A percentile compares a stretch with the other conserved stretches of the same genome.
phyloP scores from a whole-genome alignment of 2,113 vertebrate species.

The Hippocampus mohnikei region DNA sequence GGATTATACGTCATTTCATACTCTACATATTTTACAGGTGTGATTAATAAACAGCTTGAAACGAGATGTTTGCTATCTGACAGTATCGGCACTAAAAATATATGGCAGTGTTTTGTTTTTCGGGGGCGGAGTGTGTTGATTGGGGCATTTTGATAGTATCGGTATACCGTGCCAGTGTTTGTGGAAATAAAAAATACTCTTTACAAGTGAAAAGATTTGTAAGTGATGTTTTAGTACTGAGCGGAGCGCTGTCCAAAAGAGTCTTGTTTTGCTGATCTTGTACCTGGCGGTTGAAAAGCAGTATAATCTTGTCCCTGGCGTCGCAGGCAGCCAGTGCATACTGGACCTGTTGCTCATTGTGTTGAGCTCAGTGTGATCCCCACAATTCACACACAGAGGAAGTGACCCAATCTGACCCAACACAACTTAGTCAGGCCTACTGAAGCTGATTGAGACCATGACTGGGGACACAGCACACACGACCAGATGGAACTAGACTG shows the following conservation, averaged over 20 bases:
- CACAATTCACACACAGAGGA: slow-evolving; percentile 54
- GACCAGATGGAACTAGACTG: slow-evolving; percentile 45
- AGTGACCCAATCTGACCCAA: slow-evolving; percentile 55
- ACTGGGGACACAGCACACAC: slow-evolving; percentile 25
- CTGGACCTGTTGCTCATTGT: slow-evolving; percentile 52
- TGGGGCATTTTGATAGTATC: too few relatives aligned
- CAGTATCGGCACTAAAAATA: too few relatives aligned
- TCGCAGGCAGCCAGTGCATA: slow-evolving; percentile 32
- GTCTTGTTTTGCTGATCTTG: neutral
- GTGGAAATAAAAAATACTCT: neutral
- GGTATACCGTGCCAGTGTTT: too few relatives aligned
- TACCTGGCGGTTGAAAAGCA: slow-evolving; percentile 1
- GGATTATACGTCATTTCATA: too few relatives aligned
- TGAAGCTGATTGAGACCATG: slow-evolving; percentile 21
- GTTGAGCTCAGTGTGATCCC: slow-evolving; percentile 57
- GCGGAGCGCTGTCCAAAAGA: neutral
- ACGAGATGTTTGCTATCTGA: too few relatives aligned
- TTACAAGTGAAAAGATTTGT: neutral
- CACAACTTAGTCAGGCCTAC: slow-evolving; percentile 36
- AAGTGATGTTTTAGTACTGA: neutral
- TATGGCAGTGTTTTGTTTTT: too few relatives aligned
- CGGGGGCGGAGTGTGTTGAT: too few relatives aligned
- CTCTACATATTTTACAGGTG: too few relatives aligned
- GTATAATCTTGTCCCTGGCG: slow-evolving; percentile 48
- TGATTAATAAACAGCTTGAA: too few relatives aligned